A percentile compares a stretch with the other conserved stretches of the same genome.
These are phyloP conservation scores for Laticauda laticaudata DNA, from an alignment of 2,113 vertebrate genomes.

Conservation along the genomic window DNA sequence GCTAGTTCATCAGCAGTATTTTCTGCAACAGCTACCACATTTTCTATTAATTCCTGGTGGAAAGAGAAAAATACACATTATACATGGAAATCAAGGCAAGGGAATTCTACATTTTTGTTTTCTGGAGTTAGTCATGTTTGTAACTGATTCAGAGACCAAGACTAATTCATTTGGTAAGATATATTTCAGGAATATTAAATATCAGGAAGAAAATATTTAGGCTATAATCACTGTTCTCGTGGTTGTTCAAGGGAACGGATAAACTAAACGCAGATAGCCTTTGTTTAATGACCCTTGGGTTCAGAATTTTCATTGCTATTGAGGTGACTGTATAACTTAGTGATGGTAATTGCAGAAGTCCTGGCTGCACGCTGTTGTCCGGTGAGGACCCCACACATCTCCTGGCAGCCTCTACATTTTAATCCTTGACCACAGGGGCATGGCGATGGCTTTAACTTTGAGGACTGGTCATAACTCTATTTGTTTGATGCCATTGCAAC, in stretches of 20 bases:
- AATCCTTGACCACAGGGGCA: background rate
- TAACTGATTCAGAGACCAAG: background rate
- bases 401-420: background rate
- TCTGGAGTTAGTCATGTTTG: background rate
- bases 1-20: constrained; percentile 96
- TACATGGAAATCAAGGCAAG: background rate
- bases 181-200: background rate
- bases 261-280: background rate
- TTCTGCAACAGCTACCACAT: constrained; percentile 91
- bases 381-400: background rate
- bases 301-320: background rate
- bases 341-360: background rate
- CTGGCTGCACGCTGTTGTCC: background rate
- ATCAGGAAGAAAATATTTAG: background rate
- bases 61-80: background rate
- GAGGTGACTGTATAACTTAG: background rate
- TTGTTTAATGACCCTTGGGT: background rate
- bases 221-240: background rate
- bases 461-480: background rate
- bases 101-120: background rate
- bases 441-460: background rate
- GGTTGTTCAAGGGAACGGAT: background rate
- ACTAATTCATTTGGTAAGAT: background rate
- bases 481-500: background rate
- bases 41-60: constrained; percentile 89